Base-by-base conservation (phyloP, 2,888 invertebrate species). In the Amaurobius ferox region DNA sequence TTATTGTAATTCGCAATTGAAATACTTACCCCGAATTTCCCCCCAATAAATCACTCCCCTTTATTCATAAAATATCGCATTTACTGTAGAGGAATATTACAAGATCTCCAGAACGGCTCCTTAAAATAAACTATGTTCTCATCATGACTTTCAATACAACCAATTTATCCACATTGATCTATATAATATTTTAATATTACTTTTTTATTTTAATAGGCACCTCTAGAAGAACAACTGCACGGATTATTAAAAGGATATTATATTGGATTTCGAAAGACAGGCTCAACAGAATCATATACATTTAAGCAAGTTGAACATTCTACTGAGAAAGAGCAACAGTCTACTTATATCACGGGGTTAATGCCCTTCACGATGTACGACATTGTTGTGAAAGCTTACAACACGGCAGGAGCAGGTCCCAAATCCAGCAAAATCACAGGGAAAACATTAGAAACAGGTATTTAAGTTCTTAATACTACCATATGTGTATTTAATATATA, bases 361-460 rank as follows among this genome's bases (percentile, higher is more conserved):
- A 95, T 96, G 93, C 94, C 92, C 91, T 98, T 98, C 92, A 98
- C 97, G 0, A 97, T 97, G 91, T 98, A 98, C 92, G 95, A 97
- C 16, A 96, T 98, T 30, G 97, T 98, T 19, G 96, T 98, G 7
- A 97, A 97, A 92, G 97, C 97, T 0, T 98, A 96, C 91, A 98
- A 98, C 92, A 96, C 96, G 92, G 95, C 97, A 90, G 98, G 98
- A 16, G 95, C 96, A 0, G 98, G 98, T 35, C 98, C 98, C 0
- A 94, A 96, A 90, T 96, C 97, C 66, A 95, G 95, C 74, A 97
- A 97, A 92, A 94, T 95, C 55, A 95, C 95, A 90, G 97, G 97
- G 83, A 96, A 96, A 91, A 98, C 98, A 0, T 96, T 98, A 13
- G 98, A 98, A 93, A 98, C 98, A 72, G 86, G 88, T 88, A 86